Conservation (phyloP, 2,113 vertebrate species). For the Notothenia coriiceps region DNA sequence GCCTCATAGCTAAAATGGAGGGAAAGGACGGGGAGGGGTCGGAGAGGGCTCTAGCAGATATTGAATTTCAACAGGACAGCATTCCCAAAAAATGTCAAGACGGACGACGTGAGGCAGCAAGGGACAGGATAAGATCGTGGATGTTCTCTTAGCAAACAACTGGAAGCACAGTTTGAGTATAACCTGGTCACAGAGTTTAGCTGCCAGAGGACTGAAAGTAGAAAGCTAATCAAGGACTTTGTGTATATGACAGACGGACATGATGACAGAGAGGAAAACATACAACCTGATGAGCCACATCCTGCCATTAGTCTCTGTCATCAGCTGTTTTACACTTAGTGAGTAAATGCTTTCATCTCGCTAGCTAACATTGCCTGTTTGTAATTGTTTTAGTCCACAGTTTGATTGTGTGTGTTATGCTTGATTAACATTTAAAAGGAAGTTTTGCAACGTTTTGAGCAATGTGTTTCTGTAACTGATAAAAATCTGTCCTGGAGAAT, state of each 20-base stretch:
- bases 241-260: constrained; percentile 45
- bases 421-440: neutral
- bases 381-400: neutral
- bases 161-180: constrained; percentile 42
- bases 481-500: constrained; percentile 7
- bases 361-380: constrained; percentile 23
- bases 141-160: constrained; percentile 71
- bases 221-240: constrained; percentile 29
- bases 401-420: neutral
- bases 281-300: constrained; percentile 45
- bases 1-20: constrained; percentile 69
- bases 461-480: neutral
- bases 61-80: constrained; percentile 88
- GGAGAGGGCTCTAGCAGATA: constrained; percentile 62
- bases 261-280: constrained; percentile 56
- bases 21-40: constrained; percentile 63
- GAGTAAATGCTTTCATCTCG: constrained; percentile 60
- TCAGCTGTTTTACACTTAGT: constrained; percentile 60
- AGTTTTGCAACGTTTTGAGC: neutral
- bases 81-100: constrained; percentile 76
- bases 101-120: constrained; percentile 66
- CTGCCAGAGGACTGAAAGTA: constrained; percentile 10
- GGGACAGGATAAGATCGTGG: constrained; percentile 53
- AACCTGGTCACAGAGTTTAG: constrained; percentile 21
- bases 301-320: constrained; percentile 36